phyloP scores from a whole-genome alignment of 2,113 vertebrate genomes.

The Odobenus rosmarus region DNA sequence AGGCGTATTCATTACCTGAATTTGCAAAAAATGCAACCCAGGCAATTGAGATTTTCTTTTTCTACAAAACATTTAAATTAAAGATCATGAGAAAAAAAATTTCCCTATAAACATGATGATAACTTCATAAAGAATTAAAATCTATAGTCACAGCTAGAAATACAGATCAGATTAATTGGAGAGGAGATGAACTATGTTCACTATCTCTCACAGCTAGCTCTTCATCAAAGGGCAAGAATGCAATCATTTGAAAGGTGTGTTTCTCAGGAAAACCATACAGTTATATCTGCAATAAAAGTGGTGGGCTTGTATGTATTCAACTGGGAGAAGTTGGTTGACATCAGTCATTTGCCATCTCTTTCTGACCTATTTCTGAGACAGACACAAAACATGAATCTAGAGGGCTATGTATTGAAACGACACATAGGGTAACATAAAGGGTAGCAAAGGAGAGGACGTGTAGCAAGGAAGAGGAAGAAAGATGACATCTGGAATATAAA shows the following conservation, averaged over 20 bases:
- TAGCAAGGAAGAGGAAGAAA: neutral
- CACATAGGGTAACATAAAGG: neutral
- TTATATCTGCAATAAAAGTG: neutral
- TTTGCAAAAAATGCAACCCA: constrained; percentile 47
- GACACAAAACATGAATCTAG: neutral
- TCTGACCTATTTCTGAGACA: constrained; percentile 48
- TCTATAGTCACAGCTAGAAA: neutral
- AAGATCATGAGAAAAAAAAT: neutral
- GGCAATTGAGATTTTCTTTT: neutral
- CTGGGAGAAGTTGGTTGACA: neutral
- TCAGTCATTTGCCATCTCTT: neutral
- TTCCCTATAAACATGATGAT: neutral
- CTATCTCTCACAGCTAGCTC: neutral
- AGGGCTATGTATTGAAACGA: neutral
- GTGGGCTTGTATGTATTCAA: neutral
- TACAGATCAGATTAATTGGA: neutral
- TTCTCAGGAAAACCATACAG: neutral
- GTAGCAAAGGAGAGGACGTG: neutral
- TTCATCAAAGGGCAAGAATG: neutral
- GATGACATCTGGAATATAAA: neutral
- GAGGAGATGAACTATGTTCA: neutral
- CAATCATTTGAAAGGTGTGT: neutral
- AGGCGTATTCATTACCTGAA: neutral
- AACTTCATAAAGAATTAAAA: constrained; percentile 53
- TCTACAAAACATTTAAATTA: constrained; percentile 48